A percentile compares a stretch with the other conserved stretches of the same genome.
Conservation (phyloP, 2,888 invertebrate species). For the Oxystoma pomonae region DNA sequence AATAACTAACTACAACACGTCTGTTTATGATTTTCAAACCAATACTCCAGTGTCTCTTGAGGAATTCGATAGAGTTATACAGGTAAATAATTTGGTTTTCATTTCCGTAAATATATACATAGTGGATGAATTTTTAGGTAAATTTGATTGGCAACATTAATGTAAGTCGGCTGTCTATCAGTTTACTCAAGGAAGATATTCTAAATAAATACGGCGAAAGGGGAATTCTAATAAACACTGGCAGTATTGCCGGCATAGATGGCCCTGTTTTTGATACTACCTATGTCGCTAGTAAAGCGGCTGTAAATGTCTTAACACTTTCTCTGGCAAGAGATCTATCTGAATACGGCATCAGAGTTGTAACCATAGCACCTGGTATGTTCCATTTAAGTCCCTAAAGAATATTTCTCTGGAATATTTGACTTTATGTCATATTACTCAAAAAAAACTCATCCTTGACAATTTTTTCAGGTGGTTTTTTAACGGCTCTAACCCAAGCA, state of each 20-base stretch:
- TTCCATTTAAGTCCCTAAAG: no score
- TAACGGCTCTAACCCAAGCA: no score
- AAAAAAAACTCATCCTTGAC: no score
- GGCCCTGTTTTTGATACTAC: constrained; percentile 4
- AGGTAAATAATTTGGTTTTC: constrained; percentile 10
- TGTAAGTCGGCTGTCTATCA: constrained; percentile 14
- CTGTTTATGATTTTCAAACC: constrained; percentile 12
- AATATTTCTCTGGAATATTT: no score
- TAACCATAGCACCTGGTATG: constrained; percentile 21
- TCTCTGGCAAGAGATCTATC: constrained; percentile 18
- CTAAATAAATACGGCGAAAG: constrained; percentile 13
- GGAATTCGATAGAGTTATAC: constrained; percentile 14
- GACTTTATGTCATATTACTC: no score
- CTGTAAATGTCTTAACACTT: constrained; percentile 10
- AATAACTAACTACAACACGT: background rate
- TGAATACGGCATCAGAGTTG: constrained; percentile 16
- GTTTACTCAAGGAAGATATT: constrained; percentile 14
- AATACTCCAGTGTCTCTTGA: constrained; percentile 15
- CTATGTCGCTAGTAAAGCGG: constrained; percentile 21
- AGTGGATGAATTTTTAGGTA: constrained; percentile 12
- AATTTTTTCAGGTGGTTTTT: no score
- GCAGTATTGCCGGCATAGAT: constrained; percentile 11
- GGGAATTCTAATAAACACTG: constrained; percentile 21
- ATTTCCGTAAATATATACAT: background rate
- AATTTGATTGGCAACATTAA: constrained; percentile 21